Evolutionary conservation across 2,888 invertebrate genomes (phyloP), one percentile per base, ranked within the genome.

Genomic region (Volucella zonaria): DNA sequence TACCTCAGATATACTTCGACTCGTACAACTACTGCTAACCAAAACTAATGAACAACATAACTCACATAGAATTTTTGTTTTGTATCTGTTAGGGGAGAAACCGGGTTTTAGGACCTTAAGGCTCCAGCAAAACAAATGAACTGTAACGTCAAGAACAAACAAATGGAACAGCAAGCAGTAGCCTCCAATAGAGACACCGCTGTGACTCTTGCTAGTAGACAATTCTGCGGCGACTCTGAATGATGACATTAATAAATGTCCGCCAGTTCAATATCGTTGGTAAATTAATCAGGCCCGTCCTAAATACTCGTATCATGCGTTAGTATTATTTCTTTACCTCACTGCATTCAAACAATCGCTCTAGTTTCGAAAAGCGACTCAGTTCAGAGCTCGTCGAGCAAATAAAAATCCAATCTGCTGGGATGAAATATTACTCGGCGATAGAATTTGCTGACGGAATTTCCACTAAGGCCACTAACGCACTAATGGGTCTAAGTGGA

Each of bases 241-340:
- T 74, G 82, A 80, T 80, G 86, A 76, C 83, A 83, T 82, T 86
- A 86, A 86, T 83, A 86, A 83, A 86, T 86, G 75, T 82, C 74
- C 59, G 71, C 83, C 83, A 79, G 82, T 74, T 74, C 73, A 82
- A 82, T 78, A 80, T 80, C 83, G 80, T 76, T 68, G 78, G 79
- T 67, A 76, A 83, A 86, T 83, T 79, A 86, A 86, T 83, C 83
- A 80, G 64, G 42, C 70, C 62, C 47, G 49, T 66, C 59, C 78
- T 70, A 62, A 79, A 82, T 82, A 31, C 31, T 31, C 31, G 31
- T 31, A 82, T 82, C 82, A 79, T 59, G 78, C 86, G 78, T 66
- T 77, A 6, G 31, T 78, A 76, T 82, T 73, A 67, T 78, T 52
- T 52, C 23, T 45, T n/a, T 15, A n/a, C 40, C 18, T 52, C 15